These are phyloP conservation scores for Aphrocallistes beatrix DNA, from an alignment of 37 sponge, comb jelly and placozoan genomes.

Conservation along the genomic window DNA sequence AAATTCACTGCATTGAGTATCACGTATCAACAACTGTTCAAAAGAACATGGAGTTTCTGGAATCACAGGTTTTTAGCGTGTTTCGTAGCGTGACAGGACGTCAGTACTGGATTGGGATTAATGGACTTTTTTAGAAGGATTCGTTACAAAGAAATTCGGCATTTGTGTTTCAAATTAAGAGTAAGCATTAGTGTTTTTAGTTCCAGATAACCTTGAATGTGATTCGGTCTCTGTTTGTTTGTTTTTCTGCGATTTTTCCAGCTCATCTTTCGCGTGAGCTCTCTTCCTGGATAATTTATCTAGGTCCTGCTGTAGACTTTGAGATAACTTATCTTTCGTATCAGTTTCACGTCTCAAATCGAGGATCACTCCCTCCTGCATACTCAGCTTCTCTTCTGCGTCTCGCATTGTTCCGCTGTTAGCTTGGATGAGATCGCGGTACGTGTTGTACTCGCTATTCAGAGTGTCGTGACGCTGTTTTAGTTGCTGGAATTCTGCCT, in stretches of 20 bases:
- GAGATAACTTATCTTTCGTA: background rate
- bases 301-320: background rate
- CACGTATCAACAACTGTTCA: too few relatives aligned
- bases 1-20: background rate
- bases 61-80: too few relatives aligned
- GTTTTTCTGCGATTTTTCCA: background rate
- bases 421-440: background rate
- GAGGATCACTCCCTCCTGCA: background rate
- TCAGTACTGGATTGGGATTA: too few relatives aligned
- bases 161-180: too few relatives aligned
- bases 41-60: too few relatives aligned
- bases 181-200: too few relatives aligned
- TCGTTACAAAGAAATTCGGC: too few relatives aligned
- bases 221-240: background rate
- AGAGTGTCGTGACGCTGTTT: background rate
- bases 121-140: too few relatives aligned
- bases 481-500: background rate
- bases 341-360: background rate
- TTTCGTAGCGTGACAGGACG: too few relatives aligned
- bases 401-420: background rate
- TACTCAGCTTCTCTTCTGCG: background rate
- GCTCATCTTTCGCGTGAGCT: background rate
- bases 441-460: background rate
- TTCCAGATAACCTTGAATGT: constrained; percentile 9
- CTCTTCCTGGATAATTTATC: background rate